Evolutionary conservation across 2,797 vertebrate genomes (phyloP).

Genomic region (Falco berigora): DNA sequence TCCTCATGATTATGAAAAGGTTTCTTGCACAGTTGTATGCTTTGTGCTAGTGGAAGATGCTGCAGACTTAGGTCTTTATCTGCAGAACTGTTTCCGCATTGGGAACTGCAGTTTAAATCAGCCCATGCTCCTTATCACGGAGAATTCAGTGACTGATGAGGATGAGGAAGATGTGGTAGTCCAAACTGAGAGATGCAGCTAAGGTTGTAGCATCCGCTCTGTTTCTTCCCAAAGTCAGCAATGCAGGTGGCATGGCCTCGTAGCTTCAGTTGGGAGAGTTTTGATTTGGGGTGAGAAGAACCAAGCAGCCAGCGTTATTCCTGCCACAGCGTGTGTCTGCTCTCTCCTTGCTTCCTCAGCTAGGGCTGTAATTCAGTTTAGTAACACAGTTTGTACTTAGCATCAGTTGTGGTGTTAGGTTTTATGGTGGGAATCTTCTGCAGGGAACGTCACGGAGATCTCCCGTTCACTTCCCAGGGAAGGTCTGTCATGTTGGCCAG

Average conservation of each 20-base stretch:
- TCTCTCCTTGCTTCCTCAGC: neutral
- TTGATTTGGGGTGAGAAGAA: neutral
- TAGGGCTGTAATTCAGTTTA: neutral
- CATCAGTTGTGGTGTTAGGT: neutral
- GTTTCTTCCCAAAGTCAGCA: neutral
- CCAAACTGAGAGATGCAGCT: neutral
- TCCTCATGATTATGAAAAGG: neutral
- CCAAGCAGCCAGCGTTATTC: neutral
- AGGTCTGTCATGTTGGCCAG: neutral
- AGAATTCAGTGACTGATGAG: neutral
- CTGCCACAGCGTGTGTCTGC: neutral
- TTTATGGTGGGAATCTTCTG: neutral
- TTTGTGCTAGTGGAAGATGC: constrained; percentile 4
- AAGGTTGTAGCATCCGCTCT: neutral
- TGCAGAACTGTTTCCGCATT: neutral
- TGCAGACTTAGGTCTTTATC: neutral
- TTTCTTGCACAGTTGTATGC: neutral
- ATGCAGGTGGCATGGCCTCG: neutral
- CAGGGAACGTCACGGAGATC: neutral
- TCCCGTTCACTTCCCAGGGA: neutral
- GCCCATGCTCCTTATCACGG: rapidly evolving
- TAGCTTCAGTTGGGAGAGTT: neutral
- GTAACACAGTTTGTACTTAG: neutral
- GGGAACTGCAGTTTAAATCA: neutral
- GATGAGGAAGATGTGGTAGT: neutral